Evolutionary conservation across 2,113 vertebrate species (phyloP), one percentile per base, ranked within the genome.

Genomic region (Gobiocypris rarus): DNA sequence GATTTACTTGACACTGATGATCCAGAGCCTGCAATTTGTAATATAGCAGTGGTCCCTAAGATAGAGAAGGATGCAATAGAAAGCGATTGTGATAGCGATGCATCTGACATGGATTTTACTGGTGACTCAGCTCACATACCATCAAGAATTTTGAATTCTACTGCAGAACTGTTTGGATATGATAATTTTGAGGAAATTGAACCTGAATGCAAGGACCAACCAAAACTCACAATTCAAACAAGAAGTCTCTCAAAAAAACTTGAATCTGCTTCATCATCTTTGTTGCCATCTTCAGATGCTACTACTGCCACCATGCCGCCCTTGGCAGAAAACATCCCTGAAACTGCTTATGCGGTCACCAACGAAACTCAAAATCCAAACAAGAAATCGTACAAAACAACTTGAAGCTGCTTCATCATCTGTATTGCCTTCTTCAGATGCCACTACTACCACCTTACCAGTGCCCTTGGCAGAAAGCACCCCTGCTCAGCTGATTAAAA

Each of bases 251-350:
- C 26, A 63, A 63, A 63, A 63, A 28, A 63, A 9, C 61, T 63
- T 63, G 26, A 63, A 63, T 26, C 61, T 63, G 61, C 24, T 63
- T 63, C 63, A 67, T 15, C 63, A 14, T 34, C 28, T 67, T 31
- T 34, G 34, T 67, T 67, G 63, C 28, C 63, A 67, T 31, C 26
- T 67, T 67, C 56, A 67, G 26, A 31, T 67, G 63, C 63, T 67
- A 67, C 63, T 67, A 67, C 63, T 67, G 22, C 56, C 56, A 58
- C 56, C 7, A n/a, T 24, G 8, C 56, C 56, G 56, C 56, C 56
- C 22, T 22, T 58, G 56, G 56, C 54, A 58, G 56, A 58, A 9
- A 58, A 19, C 56, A 22, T 58, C 7, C 19, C 22, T 58, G 56
- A 45, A 10, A 9, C 9, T 10, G 43, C 43, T 9, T n/a, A n/a